Conservation (phyloP, 2,888 invertebrate genomes). For the Coelopa pilipes region DNA sequence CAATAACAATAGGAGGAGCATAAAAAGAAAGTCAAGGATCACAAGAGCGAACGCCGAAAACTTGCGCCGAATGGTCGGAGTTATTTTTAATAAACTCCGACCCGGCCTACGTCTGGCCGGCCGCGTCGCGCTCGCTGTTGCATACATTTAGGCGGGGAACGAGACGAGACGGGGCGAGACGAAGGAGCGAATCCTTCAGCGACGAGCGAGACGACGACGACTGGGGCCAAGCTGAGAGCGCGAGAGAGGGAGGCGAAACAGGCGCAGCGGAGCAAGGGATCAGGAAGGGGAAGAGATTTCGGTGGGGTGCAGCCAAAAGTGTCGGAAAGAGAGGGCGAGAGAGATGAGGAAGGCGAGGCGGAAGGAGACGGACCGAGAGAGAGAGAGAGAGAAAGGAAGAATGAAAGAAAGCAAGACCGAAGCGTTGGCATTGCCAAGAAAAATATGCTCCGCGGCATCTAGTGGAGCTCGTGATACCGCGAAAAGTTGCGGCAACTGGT, state of each 20-base stretch:
- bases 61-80: conserved; percentile 17
- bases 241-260: background rate
- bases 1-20: no score
- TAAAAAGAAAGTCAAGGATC: no score
- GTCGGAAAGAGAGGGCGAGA: no score
- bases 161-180: no score
- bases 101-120: background rate
- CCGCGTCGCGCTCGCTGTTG: background rate
- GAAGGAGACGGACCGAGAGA: no score
- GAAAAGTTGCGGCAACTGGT: background rate
- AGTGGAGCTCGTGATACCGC: conserved; percentile 14
- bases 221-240: no score
- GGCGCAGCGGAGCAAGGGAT: no score
- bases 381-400: background rate
- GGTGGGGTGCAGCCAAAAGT: no score
- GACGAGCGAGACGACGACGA: no score
- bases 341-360: background rate
- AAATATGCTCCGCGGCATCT: conserved; percentile 9
- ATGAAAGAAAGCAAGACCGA: background rate
- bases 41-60: background rate
- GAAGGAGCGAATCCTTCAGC: no score
- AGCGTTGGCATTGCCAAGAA: conserved; percentile 28
- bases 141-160: conserved; percentile 11
- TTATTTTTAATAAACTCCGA: conserved; percentile 32
- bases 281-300: no score